These are phyloP conservation scores for Orthosia cruda DNA, from an alignment of 2,888 invertebrate genomes.

Conservation along the genomic window DNA sequence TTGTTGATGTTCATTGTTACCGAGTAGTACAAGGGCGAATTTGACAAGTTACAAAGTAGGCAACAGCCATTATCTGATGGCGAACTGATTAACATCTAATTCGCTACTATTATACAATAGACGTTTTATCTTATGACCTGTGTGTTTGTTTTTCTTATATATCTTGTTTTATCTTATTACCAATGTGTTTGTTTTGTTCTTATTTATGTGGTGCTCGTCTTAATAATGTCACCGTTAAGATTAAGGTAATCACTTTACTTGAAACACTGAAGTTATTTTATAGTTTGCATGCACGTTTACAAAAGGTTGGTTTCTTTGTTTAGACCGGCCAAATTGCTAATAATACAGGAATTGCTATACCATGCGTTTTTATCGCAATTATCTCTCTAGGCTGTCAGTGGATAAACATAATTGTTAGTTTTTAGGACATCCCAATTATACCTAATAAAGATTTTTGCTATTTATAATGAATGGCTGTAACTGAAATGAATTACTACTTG, in stretches of 20 bases:
- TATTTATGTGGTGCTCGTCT: not conserved
- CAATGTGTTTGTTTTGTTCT: not conserved
- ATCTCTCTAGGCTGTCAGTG: conserved; percentile 47
- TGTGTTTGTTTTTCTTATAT: conserved; percentile 9
- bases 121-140: not conserved
- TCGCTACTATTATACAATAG: conserved; percentile 10
- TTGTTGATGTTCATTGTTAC: conserved; percentile 70
- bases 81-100: conserved; percentile 45
- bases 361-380: conserved; percentile 54
- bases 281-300: not conserved
- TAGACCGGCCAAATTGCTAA: conserved; percentile 9
- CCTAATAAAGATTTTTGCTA: conserved; percentile 32
- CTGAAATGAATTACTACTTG: conserved; percentile 26
- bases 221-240: not conserved
- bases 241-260: conserved; percentile 3
- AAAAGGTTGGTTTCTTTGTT: conserved; percentile 56
- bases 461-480: conserved; percentile 32
- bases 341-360: conserved; percentile 45
- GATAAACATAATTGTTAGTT: conserved; percentile 44
- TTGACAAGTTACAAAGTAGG: conserved; percentile 75
- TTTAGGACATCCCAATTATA: conserved; percentile 59
- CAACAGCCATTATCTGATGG: conserved; percentile 63
- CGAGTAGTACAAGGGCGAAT: conserved; percentile 77
- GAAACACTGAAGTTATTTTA: conserved; percentile 23
- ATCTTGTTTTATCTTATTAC: conserved; percentile 6